A percentile compares a stretch with the other conserved stretches of the same genome.
Conservation (phyloP, 2,888 invertebrate genomes). For the Cordilura impudica region DNA sequence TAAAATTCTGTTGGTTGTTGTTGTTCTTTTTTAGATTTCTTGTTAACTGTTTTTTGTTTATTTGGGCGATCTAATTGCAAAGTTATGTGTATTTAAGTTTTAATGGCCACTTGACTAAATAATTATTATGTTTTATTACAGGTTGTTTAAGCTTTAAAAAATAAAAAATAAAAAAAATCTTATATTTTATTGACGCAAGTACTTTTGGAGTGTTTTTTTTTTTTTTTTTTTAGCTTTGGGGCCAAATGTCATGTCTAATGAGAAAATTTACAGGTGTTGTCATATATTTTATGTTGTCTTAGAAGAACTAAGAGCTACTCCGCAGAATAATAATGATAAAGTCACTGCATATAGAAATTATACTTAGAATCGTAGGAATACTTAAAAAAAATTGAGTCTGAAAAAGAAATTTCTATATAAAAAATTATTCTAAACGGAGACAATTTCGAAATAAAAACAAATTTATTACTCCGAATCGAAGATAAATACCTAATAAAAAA, state of each 20-base stretch:
- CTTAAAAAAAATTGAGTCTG: no score
- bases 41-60: neutral
- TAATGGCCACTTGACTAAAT: slow-evolving; percentile 37
- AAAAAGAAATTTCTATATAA: no score
- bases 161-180: no score
- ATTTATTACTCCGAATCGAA: no score
- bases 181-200: neutral
- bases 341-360: no score
- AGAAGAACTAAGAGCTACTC: no score
- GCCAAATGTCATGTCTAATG: slow-evolving; percentile 36
- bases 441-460: no score
- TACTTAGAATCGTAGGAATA: no score
- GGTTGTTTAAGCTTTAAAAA: neutral
- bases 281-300: neutral
- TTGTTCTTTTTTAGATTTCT: neutral
- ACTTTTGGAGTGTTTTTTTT: neutral
- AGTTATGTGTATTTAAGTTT: slow-evolving; percentile 9
- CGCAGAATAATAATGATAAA: no score
- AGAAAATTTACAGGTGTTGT: slow-evolving; percentile 35
- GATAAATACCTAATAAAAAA: no score
- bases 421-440: no score
- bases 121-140: slow-evolving; percentile 13
- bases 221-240: neutral
- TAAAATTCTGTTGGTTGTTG: neutral
- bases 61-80: neutral